Conservation (phyloP, 2,888 invertebrate species). For the Leistus spinibarbis region DNA sequence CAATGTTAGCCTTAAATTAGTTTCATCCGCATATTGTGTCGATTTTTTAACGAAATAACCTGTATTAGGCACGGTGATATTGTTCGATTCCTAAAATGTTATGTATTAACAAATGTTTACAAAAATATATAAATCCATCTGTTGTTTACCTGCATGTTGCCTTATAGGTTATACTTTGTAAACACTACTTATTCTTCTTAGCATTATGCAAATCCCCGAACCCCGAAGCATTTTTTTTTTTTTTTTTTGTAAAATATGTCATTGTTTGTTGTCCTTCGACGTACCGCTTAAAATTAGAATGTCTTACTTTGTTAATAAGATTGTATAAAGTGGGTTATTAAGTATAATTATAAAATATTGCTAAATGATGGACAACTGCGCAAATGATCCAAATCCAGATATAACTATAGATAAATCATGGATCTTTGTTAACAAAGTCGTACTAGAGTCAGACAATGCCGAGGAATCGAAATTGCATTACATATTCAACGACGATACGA, state of each 20-base stretch:
- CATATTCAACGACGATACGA: not conserved
- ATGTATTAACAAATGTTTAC: too few relatives aligned
- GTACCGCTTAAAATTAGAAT: not conserved
- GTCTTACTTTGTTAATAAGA: not conserved
- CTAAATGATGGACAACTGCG: slow-evolving; percentile 6
- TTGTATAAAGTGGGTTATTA: not conserved
- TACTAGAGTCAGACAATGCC: not conserved
- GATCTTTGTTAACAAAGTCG: slow-evolving; percentile 16
- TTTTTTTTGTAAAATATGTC: not conserved
- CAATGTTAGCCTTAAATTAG: not conserved
- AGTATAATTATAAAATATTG: not conserved
- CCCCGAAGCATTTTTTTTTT: too few relatives aligned
- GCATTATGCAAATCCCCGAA: too few relatives aligned
- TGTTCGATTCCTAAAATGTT: too few relatives aligned
- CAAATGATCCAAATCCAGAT: slow-evolving; percentile 13
- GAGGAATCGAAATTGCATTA: not conserved
- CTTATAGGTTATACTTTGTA: too few relatives aligned
- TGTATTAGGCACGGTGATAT: not conserved
- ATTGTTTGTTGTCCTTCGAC: not conserved
- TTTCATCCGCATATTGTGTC: not conserved
- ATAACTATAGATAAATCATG: slow-evolving; percentile 22
- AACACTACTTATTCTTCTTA: too few relatives aligned
- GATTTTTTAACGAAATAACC: not conserved
- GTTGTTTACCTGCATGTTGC: too few relatives aligned
- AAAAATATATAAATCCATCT: too few relatives aligned